Percentiles rank a stretch among this genome's conserved stretches.
These are phyloP conservation scores for Xylocampa areola DNA, from an alignment of 2,888 invertebrate species.

Conservation along the genomic window DNA sequence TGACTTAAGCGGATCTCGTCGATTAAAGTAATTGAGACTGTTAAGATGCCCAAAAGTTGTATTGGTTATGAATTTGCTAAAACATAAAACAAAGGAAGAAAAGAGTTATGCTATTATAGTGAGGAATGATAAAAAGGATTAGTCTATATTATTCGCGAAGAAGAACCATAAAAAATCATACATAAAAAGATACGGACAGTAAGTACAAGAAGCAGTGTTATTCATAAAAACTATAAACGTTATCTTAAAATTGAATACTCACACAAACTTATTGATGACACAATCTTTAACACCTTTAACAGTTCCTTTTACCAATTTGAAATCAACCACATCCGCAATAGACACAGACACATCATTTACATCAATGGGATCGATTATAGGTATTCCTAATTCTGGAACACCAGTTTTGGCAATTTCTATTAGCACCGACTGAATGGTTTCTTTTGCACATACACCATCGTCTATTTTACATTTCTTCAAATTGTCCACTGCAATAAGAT, in stretches of 20 bases:
- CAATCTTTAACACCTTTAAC: constrained; percentile 67
- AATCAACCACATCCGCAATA: constrained; percentile 55
- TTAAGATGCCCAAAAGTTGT: too few relatives aligned
- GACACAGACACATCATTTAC: constrained; percentile 56
- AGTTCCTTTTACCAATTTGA: constrained; percentile 65
- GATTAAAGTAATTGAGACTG: too few relatives aligned
- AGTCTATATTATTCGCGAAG: too few relatives aligned
- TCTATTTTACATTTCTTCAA: constrained; percentile 63
- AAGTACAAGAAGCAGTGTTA: too few relatives aligned
- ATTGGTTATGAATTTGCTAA: too few relatives aligned
- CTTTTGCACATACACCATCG: constrained; percentile 62
- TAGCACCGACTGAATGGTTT: constrained; percentile 52
- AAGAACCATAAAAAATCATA: too few relatives aligned
- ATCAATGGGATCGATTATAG: constrained; percentile 65
- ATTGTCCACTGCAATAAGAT: constrained; percentile 45
- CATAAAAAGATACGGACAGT: too few relatives aligned
- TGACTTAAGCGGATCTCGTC: too few relatives aligned
- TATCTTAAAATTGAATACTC: too few relatives aligned
- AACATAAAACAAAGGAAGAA: too few relatives aligned
- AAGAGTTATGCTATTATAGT: too few relatives aligned
- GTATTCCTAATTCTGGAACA: constrained; percentile 62
- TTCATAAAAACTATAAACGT: background rate
- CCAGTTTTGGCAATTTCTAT: constrained; percentile 59
- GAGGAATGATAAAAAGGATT: too few relatives aligned
- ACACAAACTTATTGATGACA: constrained; percentile 45